Conservation (phyloP, 2,797 vertebrate species). For the Arrhamphus sclerolepis region DNA sequence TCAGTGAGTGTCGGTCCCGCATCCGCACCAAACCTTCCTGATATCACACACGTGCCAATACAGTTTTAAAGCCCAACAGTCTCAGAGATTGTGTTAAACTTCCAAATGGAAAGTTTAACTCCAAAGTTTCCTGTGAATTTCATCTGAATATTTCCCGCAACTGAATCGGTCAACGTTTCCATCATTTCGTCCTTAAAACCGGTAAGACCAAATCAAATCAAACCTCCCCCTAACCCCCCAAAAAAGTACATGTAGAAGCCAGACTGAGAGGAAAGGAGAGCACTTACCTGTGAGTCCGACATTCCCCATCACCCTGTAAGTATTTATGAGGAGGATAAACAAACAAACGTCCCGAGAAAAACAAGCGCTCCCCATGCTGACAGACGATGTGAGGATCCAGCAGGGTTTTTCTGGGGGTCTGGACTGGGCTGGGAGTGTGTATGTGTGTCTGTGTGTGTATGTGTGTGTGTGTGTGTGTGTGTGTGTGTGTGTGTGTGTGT, state of each 20-base stretch:
- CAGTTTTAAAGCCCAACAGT: no score
- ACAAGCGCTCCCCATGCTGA: conserved; percentile 88
- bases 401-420: conserved; percentile 65
- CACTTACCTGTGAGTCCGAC: conserved; percentile 89
- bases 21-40: not conserved
- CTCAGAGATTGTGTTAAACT: no score
- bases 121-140: not conserved
- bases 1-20: not conserved
- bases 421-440: conserved; percentile 51
- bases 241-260: not conserved
- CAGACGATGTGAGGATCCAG: conserved; percentile 77
- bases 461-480: no score
- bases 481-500: no score
- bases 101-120: conserved; percentile 3
- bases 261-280: conserved; percentile 41
- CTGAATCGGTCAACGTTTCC: conserved; percentile 12
- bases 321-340: conserved; percentile 86
- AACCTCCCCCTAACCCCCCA: no score
- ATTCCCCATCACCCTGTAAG: conserved; percentile 84
- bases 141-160: not conserved
- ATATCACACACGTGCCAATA: not conserved
- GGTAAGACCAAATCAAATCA: not conserved
- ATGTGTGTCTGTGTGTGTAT: no score
- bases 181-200: conserved; percentile 7
- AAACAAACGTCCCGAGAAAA: conserved; percentile 86